These are phyloP conservation scores for Eupeodes corollae DNA, from an alignment of 1,140 invertebrate genomes.

Conservation along the genomic window DNA sequence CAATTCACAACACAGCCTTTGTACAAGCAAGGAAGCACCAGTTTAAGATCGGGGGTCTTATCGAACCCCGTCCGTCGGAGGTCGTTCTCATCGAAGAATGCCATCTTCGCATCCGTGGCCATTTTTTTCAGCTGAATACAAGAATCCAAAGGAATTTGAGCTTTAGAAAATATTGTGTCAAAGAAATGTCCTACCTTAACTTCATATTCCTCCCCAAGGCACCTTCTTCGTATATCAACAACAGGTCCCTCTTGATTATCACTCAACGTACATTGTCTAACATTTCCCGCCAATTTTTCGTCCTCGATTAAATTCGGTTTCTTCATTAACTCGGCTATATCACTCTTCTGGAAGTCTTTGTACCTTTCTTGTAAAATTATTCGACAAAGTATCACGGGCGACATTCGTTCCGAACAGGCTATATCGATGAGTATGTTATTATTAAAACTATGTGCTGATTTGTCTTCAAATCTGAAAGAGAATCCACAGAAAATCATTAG, in stretches of 20 bases:
- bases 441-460: slow-evolving; percentile 33
- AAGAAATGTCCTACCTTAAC: slow-evolving; percentile 34
- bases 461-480: slow-evolving; percentile 18
- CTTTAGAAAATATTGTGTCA: not conserved
- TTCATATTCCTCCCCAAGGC: slow-evolving; percentile 68
- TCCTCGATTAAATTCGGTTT: slow-evolving; percentile 56
- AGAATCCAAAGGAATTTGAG: no score
- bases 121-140: slow-evolving; percentile 42
- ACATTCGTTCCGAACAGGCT: slow-evolving; percentile 42
- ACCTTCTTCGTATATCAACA: slow-evolving; percentile 56
- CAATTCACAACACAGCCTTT: slow-evolving; percentile 82
- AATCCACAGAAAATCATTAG: slow-evolving; percentile 19
- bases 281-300: slow-evolving; percentile 52
- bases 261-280: slow-evolving; percentile 46
- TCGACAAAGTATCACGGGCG: slow-evolving; percentile 53
- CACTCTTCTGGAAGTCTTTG: slow-evolving; percentile 20
- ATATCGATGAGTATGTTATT: slow-evolving; percentile 44
- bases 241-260: slow-evolving; percentile 63
- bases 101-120: slow-evolving; percentile 47
- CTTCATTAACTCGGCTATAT: slow-evolving; percentile 48
- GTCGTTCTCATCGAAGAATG: slow-evolving; percentile 71
- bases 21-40: slow-evolving; percentile 79
- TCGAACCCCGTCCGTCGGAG: slow-evolving; percentile 75
- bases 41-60: slow-evolving; percentile 89
- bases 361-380: slow-evolving; percentile 51